A percentile compares a stretch with the other conserved stretches of the same genome.
These are phyloP conservation scores for Trinorchestia longiramus DNA, from an alignment of 1,140 invertebrate species.

Conservation along the genomic window DNA sequence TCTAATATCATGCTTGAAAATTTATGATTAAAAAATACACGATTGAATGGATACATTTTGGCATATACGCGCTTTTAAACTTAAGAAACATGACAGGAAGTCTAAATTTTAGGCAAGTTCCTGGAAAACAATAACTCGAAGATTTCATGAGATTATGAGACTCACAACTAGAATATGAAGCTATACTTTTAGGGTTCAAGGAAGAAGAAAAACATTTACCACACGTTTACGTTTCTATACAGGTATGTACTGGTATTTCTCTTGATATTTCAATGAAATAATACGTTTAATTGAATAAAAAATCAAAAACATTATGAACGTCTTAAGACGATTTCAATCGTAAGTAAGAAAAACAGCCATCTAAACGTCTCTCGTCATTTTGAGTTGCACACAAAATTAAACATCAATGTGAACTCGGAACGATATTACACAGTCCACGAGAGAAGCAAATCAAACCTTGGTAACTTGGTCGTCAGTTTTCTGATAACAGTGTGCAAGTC, in stretches of 20 bases:
- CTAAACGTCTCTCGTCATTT: not conserved
- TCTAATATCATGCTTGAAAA: too few relatives aligned
- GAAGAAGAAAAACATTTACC: not conserved
- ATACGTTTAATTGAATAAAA: not conserved
- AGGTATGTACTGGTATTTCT: too few relatives aligned
- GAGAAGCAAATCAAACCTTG: not conserved
- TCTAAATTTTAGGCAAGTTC: too few relatives aligned
- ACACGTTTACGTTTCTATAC: not conserved
- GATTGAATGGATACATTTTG: too few relatives aligned
- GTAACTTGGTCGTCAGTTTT: conserved; percentile 34
- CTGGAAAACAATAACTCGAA: too few relatives aligned
- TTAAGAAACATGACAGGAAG: too few relatives aligned
- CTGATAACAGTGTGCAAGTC: not conserved
- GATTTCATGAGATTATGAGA: not conserved
- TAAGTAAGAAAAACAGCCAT: not conserved
- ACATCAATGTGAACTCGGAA: not conserved
- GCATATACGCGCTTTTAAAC: too few relatives aligned
- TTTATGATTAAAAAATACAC: too few relatives aligned
- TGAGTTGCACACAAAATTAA: not conserved
- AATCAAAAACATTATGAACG: not conserved
- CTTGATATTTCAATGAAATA: not conserved
- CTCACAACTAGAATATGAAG: not conserved
- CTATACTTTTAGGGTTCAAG: not conserved
- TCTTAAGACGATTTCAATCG: not conserved
- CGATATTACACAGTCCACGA: not conserved